A percentile compares a stretch with the other conserved stretches of the same genome.
phyloP scores from a whole-genome alignment of 2,113 vertebrate genomes.

The Protomyctophum bolini region DNA sequence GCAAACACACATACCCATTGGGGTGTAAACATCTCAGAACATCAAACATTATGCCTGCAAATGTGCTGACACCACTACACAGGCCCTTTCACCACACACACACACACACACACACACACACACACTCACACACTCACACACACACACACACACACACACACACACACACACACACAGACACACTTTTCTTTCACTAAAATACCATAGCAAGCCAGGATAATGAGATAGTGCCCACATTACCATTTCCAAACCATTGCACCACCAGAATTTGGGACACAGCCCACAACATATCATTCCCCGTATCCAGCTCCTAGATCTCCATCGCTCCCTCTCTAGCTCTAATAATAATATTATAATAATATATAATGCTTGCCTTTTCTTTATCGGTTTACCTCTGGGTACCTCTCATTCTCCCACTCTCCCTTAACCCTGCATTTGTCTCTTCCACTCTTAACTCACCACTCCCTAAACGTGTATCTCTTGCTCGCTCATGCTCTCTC shows the following conservation, averaged over 20 bases:
- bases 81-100: background rate
- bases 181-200: constrained; percentile 1
- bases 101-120: constrained; percentile 5
- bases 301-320: background rate
- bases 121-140: constrained; percentile 5
- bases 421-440: background rate
- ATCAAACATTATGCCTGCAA: background rate
- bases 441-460: background rate
- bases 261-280: constrained; percentile 14
- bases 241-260: constrained; percentile 20
- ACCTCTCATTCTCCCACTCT: no score
- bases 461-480: background rate
- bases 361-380: no score
- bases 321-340: background rate
- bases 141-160: background rate
- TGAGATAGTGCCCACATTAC: background rate
- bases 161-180: background rate
- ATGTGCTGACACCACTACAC: background rate
- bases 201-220: constrained; percentile 6
- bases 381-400: no score
- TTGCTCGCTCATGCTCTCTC: background rate
- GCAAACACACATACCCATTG: background rate
- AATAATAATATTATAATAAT: no score
- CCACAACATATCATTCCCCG: constrained; percentile 1
- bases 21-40: background rate